phyloP scores from a whole-genome alignment of 2,888 invertebrate species.

The Chrysolina americana region DNA sequence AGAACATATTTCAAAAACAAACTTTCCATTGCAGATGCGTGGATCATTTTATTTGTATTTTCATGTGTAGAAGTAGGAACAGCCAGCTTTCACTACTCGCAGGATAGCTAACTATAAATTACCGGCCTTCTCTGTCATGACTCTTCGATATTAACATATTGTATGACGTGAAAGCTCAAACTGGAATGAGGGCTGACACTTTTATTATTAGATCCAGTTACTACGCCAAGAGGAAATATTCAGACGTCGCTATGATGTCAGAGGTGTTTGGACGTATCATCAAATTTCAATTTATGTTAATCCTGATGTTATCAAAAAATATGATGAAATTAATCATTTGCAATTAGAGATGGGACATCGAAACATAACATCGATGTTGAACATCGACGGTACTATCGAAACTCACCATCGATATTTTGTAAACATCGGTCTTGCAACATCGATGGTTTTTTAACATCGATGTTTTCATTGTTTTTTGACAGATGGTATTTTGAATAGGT shows the following conservation, averaged over 20 bases:
- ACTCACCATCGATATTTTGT: too few relatives aligned
- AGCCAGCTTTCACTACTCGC: neutral
- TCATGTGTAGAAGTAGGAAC: neutral
- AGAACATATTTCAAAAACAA: too few relatives aligned
- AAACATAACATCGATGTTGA: too few relatives aligned
- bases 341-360: too few relatives aligned
- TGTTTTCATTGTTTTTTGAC: too few relatives aligned
- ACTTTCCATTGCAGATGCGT: too few relatives aligned
- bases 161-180: slow-evolving; percentile 2
- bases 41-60: neutral
- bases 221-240: slow-evolving; percentile 3
- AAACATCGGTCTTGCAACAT: too few relatives aligned
- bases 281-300: neutral
- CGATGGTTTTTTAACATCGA: too few relatives aligned
- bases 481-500: too few relatives aligned
- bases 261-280: neutral
- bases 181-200: neutral
- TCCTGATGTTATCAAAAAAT: neutral
- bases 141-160: neutral
- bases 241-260: slow-evolving; percentile 1
- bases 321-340: too few relatives aligned
- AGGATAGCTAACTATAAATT: neutral
- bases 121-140: neutral
- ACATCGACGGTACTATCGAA: too few relatives aligned
- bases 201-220: slow-evolving; percentile 14